Percentiles rank a stretch among this genome's conserved stretches.
phyloP scores from a whole-genome alignment of 2,888 invertebrate genomes.

The Allacma fusca region DNA sequence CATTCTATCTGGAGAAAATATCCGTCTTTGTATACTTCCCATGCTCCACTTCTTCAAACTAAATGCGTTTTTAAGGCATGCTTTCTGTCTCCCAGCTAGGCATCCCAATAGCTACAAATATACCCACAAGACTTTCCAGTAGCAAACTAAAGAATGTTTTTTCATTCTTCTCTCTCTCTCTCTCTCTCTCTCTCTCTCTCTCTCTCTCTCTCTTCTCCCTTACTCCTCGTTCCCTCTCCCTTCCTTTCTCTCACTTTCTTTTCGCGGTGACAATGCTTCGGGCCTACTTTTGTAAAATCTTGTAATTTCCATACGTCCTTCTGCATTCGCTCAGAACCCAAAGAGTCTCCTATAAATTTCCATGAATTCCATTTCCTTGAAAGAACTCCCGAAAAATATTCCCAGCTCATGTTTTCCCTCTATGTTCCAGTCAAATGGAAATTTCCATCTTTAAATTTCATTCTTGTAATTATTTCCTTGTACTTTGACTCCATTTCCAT shows the following conservation, averaged over 20 bases:
- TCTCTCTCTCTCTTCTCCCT: not conserved
- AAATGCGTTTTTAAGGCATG: slow-evolving; percentile 21
- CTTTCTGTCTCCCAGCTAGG: too few relatives aligned
- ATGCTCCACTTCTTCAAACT: slow-evolving; percentile 25
- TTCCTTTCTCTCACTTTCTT: not conserved
- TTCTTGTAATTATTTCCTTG: too few relatives aligned
- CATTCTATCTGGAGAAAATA: slow-evolving; percentile 38
- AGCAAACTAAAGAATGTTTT: slow-evolving; percentile 5
- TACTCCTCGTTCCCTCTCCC: not conserved
- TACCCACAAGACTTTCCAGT: too few relatives aligned
- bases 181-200: not conserved
- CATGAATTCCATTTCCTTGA: too few relatives aligned
- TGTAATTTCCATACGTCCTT: not conserved
- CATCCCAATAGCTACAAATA: too few relatives aligned
- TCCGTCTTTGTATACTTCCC: slow-evolving; percentile 21
- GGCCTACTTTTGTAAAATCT: slow-evolving; percentile 5
- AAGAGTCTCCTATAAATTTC: too few relatives aligned
- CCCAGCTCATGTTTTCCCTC: too few relatives aligned
- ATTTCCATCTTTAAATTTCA: too few relatives aligned
- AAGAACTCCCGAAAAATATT: too few relatives aligned
- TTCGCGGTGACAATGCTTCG: not conserved
- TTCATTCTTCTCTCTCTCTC: not conserved
- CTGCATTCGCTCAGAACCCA: not conserved
- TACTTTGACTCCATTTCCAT: too few relatives aligned
- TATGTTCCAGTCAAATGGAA: too few relatives aligned